Evolutionary conservation across 1,140 invertebrate genomes (phyloP).

Genomic region (Brachionus sp.): DNA sequence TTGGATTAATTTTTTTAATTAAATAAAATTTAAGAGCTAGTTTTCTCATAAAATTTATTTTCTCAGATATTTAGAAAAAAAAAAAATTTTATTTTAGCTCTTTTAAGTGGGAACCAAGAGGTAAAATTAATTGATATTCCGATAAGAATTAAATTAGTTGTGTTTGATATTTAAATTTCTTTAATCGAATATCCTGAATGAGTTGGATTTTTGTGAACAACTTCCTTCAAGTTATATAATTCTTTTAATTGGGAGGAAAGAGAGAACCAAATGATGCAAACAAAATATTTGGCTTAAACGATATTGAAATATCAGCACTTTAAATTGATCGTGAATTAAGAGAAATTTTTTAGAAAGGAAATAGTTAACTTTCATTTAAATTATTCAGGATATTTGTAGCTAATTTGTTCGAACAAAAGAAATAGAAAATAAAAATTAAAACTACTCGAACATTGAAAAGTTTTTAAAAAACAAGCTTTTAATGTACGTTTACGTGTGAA

Average conservation of each 20-base stretch:
- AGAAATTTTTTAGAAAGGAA: background rate
- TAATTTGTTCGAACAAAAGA: background rate
- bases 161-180: background rate
- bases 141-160: background rate
- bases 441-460: background rate
- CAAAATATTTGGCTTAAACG: background rate
- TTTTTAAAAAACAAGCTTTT: conserved; percentile 1
- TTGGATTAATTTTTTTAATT: background rate
- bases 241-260: background rate
- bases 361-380: conserved; percentile 6
- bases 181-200: background rate
- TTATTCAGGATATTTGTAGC: conserved; percentile 1
- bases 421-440: background rate
- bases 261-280: background rate
- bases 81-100: background rate
- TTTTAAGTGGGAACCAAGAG: background rate
- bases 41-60: background rate
- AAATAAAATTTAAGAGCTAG: background rate
- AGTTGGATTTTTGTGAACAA: background rate
- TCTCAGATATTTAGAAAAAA: background rate
- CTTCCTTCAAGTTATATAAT: background rate
- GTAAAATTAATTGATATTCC: background rate
- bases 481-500: conserved; percentile 21
- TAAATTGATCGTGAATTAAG: background rate
- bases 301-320: background rate